Conservation (phyloP, 2,113 vertebrate species). For the Pseudopipra pipra region DNA sequence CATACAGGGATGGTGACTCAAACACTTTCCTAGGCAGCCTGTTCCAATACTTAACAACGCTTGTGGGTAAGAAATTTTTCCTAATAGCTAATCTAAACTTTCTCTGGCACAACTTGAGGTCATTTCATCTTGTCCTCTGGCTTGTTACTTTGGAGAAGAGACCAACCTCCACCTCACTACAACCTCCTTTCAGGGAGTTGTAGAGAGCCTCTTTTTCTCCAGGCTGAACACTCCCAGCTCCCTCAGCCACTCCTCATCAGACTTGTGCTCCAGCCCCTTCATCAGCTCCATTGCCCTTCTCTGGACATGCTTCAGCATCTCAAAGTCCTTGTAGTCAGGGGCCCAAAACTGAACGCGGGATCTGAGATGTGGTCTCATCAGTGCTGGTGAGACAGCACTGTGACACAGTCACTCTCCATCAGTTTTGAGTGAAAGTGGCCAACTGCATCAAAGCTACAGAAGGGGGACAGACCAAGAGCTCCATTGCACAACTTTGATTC, state of each 20-base stretch:
- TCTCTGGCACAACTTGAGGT: neutral
- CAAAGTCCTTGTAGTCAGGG: neutral
- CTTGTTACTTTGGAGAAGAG: neutral
- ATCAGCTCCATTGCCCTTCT: neutral
- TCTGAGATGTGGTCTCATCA: neutral
- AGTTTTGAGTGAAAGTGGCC: neutral
- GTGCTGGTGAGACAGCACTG: neutral
- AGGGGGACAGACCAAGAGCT: neutral
- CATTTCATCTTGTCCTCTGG: neutral
- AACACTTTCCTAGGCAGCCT: neutral
- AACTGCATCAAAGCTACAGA: neutral
- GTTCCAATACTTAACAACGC: neutral
- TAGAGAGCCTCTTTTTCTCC: neutral
- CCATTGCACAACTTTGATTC: neutral
- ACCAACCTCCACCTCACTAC: neutral
- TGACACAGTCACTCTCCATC: neutral
- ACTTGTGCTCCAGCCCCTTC: neutral
- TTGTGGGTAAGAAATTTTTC: neutral
- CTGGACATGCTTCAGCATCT: neutral
- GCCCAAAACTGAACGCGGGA: neutral
- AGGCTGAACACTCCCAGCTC: neutral
- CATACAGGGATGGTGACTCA: neutral
- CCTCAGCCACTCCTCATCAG: neutral
- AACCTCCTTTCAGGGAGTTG: no score
- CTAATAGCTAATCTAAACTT: neutral